A percentile compares a stretch with the other conserved stretches of the same genome.
Conservation (phyloP, 2,797 vertebrate species). For the Sebastes itinus region DNA sequence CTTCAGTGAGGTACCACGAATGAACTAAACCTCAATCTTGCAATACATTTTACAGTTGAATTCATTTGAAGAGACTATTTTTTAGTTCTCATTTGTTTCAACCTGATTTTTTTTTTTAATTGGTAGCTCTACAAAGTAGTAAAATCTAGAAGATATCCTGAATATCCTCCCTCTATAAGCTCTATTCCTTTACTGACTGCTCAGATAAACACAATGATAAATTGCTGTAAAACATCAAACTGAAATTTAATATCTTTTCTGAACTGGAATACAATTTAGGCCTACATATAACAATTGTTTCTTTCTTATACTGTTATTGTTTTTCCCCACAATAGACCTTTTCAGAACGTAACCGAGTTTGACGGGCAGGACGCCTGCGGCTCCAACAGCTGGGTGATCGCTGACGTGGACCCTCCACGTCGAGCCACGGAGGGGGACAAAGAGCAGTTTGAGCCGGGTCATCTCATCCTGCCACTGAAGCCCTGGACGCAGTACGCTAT, state of each 20-base stretch:
- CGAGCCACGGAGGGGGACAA: constrained; percentile 86
- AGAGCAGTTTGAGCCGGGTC: constrained; percentile 85
- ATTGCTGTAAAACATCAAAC: constrained; percentile 10
- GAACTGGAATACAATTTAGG: constrained; percentile 10
- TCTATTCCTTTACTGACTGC: neutral
- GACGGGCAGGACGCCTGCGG: constrained; percentile 97
- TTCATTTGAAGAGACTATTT: neutral
- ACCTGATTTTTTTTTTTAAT: neutral
- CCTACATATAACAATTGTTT: neutral
- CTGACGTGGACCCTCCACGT: constrained; percentile 91
- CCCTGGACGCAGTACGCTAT: constrained; percentile 98
- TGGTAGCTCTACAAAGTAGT: neutral
- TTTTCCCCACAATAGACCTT: constrained; percentile 81
- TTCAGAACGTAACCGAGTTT: constrained; percentile 96
- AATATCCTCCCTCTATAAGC: neutral
- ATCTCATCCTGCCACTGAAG: constrained; percentile 91
- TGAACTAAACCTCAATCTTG: neutral
- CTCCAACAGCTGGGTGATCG: constrained; percentile 97
- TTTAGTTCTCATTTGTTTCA: neutral
- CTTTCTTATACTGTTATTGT: neutral
- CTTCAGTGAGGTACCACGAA: neutral
- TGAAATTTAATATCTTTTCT: constrained; percentile 7
- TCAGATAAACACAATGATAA: constrained; percentile 6
- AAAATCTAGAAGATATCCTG: neutral
- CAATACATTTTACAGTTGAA: neutral